Conservation (phyloP, 2,113 vertebrate genomes). For the Sinocyclocheilus anophthalmus region DNA sequence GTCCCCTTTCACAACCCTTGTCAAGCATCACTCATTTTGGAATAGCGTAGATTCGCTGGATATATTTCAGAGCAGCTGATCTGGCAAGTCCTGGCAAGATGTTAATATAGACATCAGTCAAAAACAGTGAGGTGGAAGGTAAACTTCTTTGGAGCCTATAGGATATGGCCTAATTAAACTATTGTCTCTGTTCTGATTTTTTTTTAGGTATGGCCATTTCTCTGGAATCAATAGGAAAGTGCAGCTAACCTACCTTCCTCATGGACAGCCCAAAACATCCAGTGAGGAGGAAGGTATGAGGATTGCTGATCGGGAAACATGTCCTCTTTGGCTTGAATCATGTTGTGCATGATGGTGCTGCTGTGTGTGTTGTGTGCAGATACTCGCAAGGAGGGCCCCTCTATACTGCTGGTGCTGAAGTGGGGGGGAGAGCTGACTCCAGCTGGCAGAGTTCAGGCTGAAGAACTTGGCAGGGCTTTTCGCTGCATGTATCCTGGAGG, state of each 20-base stretch:
- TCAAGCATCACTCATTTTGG: background rate
- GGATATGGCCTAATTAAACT: background rate
- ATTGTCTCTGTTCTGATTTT: constrained; percentile 3
- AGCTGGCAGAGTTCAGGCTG: constrained; percentile 91
- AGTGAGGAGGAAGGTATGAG: constrained; percentile 91
- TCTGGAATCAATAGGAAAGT: constrained; percentile 99
- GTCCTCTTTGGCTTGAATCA: background rate
- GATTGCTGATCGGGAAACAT: background rate
- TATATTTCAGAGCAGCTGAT: constrained; percentile 6
- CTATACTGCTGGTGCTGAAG: constrained; percentile 92
- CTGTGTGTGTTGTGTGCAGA: constrained; percentile 70
- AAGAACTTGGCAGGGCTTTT: constrained; percentile 94
- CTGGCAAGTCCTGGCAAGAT: background rate
- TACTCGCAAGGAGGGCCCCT: constrained; percentile 79
- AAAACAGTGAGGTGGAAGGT: background rate
- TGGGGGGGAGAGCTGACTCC: constrained; percentile 97
- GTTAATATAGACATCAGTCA: background rate
- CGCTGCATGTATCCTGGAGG: constrained; percentile 99
- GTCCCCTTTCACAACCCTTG: constrained; percentile 15
- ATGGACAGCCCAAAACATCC: constrained; percentile 89
- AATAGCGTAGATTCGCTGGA: background rate
- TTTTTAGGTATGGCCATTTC: constrained; percentile 94
- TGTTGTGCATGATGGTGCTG: background rate
- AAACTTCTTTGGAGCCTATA: background rate
- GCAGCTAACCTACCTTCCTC: constrained; percentile 92